A percentile compares a stretch with the other conserved stretches of the same genome.
phyloP scores from a whole-genome alignment of 1,140 invertebrate genomes.

The Tetranychus urticae region DNA sequence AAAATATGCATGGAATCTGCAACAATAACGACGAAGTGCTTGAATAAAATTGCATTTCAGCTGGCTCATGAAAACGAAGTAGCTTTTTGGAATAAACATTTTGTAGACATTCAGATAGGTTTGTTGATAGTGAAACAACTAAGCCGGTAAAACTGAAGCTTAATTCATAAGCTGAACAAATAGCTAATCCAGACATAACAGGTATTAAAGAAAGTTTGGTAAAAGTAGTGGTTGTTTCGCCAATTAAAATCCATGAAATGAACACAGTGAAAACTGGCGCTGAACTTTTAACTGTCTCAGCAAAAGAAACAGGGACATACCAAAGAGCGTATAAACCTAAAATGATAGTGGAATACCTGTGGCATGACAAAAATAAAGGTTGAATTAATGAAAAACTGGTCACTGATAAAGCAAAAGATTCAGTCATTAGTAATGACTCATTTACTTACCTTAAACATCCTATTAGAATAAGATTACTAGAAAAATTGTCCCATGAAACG shows the following conservation, averaged over 20 bases:
- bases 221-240: slow-evolving; percentile 44
- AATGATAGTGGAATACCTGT: slow-evolving; percentile 43
- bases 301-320: slow-evolving; percentile 62
- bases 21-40: slow-evolving; percentile 50
- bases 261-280: slow-evolving; percentile 59
- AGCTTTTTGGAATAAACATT: slow-evolving; percentile 64
- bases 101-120: slow-evolving; percentile 60
- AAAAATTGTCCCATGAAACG: background rate
- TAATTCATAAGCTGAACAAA: slow-evolving; percentile 58
- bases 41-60: slow-evolving; percentile 62
- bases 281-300: slow-evolving; percentile 62
- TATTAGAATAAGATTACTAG: slow-evolving; percentile 24
- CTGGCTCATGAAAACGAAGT: slow-evolving; percentile 45
- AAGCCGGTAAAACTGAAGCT: slow-evolving; percentile 54
- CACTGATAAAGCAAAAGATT: background rate
- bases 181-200: slow-evolving; percentile 55
- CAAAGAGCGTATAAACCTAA: slow-evolving; percentile 51
- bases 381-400: background rate
- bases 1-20: slow-evolving; percentile 44
- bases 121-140: slow-evolving; percentile 48
- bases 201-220: slow-evolving; percentile 54
- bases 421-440: background rate
- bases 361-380: slow-evolving; percentile 27
- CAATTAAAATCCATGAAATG: slow-evolving; percentile 41
- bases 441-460: slow-evolving; percentile 4